Percentiles rank a stretch among this genome's conserved stretches.
Conservation (phyloP, 2,888 invertebrate genomes). For the Brachyptera putata region DNA sequence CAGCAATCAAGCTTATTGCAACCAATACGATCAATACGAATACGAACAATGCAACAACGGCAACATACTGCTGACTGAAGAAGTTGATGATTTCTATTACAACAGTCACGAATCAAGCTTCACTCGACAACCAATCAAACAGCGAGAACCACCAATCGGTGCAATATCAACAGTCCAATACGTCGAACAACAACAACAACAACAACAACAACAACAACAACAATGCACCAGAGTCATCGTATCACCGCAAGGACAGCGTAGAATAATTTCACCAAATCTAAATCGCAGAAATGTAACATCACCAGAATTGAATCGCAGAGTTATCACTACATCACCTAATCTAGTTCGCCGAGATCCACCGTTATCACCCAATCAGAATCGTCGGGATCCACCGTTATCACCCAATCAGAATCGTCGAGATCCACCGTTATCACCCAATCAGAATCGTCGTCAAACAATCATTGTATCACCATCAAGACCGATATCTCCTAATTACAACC, state of each 20-base stretch:
- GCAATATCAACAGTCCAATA: background rate
- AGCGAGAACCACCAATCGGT: background rate
- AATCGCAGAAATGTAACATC: no score
- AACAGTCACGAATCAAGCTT: background rate
- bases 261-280: no score
- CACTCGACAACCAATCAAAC: background rate
- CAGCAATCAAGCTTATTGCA: slow-evolving; percentile 28
- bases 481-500: background rate
- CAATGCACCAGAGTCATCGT: background rate
- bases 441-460: background rate
- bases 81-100: background rate
- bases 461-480: background rate
- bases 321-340: background rate
- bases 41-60: slow-evolving; percentile 24
- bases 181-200: slow-evolving; percentile 3
- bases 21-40: slow-evolving; percentile 26
- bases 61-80: slow-evolving; percentile 6
- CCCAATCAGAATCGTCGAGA: background rate
- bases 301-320: background rate
- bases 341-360: background rate
- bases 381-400: background rate
- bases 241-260: background rate
- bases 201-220: background rate
- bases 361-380: background rate
- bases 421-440: background rate